Percentiles rank a stretch among this genome's conserved stretches.
These are phyloP conservation scores for Anser brachyrhynchus DNA, from an alignment of 2,113 vertebrate species.

Conservation along the genomic window DNA sequence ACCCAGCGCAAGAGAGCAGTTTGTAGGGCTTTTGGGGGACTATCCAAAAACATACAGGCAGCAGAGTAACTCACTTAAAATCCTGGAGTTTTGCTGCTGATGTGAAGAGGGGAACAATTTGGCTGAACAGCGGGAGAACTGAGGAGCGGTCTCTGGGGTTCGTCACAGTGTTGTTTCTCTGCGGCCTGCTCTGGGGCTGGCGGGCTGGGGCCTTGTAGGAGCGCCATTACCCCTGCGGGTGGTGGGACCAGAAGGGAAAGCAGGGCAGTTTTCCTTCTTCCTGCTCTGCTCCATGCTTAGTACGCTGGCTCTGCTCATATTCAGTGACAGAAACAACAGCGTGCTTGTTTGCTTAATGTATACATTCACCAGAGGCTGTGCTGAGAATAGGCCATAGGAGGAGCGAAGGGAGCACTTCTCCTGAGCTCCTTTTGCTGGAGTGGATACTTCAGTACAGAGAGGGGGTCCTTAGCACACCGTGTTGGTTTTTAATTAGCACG, in stretches of 20 bases:
- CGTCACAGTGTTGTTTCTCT: neutral
- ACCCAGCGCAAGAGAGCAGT: neutral
- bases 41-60: neutral
- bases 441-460: neutral
- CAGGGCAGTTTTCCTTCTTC: neutral
- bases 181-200: neutral
- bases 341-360: rapidly evolving
- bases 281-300: neutral
- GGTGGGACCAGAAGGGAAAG: neutral
- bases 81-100: neutral
- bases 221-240: neutral
- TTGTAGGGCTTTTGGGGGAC: neutral
- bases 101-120: neutral
- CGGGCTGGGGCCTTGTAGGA: neutral
- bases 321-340: neutral
- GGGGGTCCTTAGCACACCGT: neutral
- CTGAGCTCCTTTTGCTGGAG: neutral
- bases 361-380: neutral
- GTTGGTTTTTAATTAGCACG: neutral
- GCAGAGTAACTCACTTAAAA: neutral
- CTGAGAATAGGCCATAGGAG: neutral
- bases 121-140: neutral
- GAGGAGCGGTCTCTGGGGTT: neutral
- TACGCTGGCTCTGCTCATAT: rapidly evolving
- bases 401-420: neutral